Evolutionary conservation across 2,113 vertebrate genomes (phyloP).

Genomic region (Hippocampus zosterae): DNA sequence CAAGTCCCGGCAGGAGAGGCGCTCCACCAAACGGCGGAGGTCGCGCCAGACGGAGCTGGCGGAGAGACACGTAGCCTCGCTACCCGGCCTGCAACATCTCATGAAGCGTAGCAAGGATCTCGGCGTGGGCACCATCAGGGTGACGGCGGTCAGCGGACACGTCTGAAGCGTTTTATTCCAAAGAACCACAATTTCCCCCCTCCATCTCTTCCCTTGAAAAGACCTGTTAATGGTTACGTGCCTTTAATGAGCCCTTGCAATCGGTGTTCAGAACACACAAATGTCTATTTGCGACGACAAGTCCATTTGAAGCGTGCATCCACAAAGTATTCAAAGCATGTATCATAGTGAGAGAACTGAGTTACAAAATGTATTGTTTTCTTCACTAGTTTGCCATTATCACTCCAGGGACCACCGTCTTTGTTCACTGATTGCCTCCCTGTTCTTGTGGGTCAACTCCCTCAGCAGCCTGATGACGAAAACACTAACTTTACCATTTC

Average conservation of each 20-base stretch:
- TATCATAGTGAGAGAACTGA: background rate
- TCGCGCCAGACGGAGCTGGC: slow-evolving; percentile 84
- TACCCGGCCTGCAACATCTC: slow-evolving; percentile 89
- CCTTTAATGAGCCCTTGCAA: slow-evolving; percentile 81
- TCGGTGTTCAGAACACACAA: slow-evolving; percentile 21
- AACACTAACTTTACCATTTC: background rate
- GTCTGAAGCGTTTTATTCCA: slow-evolving; percentile 69
- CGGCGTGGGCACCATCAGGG: slow-evolving; percentile 83
- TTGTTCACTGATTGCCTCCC: background rate
- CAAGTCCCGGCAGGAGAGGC: slow-evolving; percentile 88
- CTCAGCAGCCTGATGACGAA: slow-evolving; percentile 7
- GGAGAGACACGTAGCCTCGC: slow-evolving; percentile 56
- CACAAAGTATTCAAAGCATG: slow-evolving; percentile 9
- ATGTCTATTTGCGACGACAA: slow-evolving; percentile 18
- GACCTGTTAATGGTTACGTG: slow-evolving; percentile 93
- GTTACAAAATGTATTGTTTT: background rate
- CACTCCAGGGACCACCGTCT: background rate
- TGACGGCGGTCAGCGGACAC: slow-evolving; percentile 85
- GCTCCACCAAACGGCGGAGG: slow-evolving; percentile 82
- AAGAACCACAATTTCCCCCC: slow-evolving; percentile 44
- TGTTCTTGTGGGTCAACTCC: background rate
- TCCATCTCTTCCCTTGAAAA: slow-evolving; percentile 69
- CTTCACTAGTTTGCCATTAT: background rate
- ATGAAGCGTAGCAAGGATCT: slow-evolving; percentile 93
- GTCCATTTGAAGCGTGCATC: background rate